Evolutionary conservation across 2,797 vertebrate species (phyloP).

Genomic region (Neopelma chrysocephalum): DNA sequence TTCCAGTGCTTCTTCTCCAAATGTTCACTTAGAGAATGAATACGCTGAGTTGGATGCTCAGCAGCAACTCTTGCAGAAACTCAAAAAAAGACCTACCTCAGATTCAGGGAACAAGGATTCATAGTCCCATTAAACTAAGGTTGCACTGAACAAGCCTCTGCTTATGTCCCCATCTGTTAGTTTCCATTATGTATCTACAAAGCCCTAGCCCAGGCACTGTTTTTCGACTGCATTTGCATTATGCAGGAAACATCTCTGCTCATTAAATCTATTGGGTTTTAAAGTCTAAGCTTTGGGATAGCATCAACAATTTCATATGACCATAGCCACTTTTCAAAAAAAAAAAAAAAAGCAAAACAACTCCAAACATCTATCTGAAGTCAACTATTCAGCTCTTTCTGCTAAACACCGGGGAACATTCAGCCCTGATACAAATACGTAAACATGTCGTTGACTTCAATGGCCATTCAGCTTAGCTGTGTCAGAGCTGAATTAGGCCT

Average conservation of each 20-base stretch:
- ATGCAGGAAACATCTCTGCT: not conserved
- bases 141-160: not conserved
- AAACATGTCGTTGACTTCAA: not conserved
- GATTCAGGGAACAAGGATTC: not conserved
- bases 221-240: not conserved
- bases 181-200: not conserved
- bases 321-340: not conserved
- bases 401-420: not conserved
- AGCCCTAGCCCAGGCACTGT: not conserved
- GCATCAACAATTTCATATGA: not conserved
- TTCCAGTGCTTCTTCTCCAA: not conserved
- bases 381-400: not conserved
- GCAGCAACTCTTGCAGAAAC: not conserved
- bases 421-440: not conserved
- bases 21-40: not conserved
- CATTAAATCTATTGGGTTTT: not conserved
- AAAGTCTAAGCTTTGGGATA: not conserved
- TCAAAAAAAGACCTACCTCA: not conserved
- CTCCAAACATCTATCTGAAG: not conserved
- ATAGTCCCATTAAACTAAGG: not conserved
- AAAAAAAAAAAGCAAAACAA: not conserved
- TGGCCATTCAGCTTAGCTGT: not conserved
- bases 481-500: conserved; percentile 24
- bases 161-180: not conserved
- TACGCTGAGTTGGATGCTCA: not conserved